Percentiles rank a stretch among this genome's conserved stretches.
phyloP scores from a whole-genome alignment of 2,888 invertebrate genomes.

The Rotaria magnacalcarata region DNA sequence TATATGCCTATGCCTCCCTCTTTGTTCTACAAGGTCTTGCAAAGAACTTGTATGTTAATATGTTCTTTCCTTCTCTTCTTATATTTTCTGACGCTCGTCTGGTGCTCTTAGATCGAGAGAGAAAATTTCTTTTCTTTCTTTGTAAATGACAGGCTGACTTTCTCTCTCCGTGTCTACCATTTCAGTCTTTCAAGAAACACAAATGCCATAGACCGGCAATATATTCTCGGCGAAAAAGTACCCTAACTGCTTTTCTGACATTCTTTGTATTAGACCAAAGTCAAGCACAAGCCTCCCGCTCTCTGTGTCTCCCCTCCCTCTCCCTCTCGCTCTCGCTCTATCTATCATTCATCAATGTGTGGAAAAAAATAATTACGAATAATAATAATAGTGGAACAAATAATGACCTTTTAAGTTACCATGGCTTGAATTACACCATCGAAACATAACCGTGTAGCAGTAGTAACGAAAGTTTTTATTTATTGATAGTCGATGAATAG shows the following conservation, averaged over 20 bases:
- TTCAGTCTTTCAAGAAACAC: not conserved
- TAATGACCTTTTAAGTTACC: not conserved
- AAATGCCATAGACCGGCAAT: not conserved
- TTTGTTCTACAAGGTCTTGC: not conserved
- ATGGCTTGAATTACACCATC: not conserved
- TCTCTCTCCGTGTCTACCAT: not conserved
- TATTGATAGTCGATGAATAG: not conserved
- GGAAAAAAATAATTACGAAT: not conserved
- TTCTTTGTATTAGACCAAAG: not conserved
- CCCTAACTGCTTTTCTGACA: not conserved
- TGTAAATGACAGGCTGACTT: not conserved
- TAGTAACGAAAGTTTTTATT: not conserved
- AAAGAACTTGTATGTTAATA: not conserved
- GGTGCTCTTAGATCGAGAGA: not conserved
- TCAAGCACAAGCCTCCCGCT: not conserved
- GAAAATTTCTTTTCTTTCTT: not conserved
- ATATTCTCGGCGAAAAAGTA: not conserved
- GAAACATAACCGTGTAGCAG: not conserved
- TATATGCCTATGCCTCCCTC: not conserved
- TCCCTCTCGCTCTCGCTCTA: too few relatives aligned
- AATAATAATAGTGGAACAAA: not conserved
- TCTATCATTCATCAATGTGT: too few relatives aligned
- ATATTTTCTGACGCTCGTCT: not conserved
- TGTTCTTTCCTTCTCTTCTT: not conserved
- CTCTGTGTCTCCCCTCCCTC: not conserved